These are phyloP conservation scores for Choloepus hoffmanni DNA, from an alignment of 2,113 vertebrate species.

Conservation along the genomic window DNA sequence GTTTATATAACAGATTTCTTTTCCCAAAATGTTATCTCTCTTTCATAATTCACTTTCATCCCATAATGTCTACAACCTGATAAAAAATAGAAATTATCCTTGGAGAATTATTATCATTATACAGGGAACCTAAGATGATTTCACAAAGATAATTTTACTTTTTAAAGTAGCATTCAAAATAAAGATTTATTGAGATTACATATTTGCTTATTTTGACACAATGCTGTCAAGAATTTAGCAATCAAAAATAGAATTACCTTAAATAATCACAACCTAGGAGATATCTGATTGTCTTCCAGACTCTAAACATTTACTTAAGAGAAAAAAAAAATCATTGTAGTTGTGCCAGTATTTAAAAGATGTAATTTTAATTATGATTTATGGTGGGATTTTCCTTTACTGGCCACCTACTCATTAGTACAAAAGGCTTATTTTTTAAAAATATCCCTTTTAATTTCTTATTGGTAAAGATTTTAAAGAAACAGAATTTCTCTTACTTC, in stretches of 20 bases:
- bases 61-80: background rate
- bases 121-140: background rate
- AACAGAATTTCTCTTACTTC: background rate
- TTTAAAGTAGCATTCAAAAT: slow-evolving; percentile 50
- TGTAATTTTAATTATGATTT: slow-evolving; percentile 51
- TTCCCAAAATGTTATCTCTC: background rate
- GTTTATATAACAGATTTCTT: background rate
- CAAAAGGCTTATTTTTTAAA: background rate
- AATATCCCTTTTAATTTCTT: background rate
- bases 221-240: slow-evolving; percentile 41
- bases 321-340: background rate
- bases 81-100: slow-evolving; percentile 18
- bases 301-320: slow-evolving; percentile 52
- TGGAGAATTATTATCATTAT: background rate
- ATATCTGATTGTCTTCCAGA: slow-evolving; percentile 42
- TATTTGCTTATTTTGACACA: slow-evolving; percentile 63
- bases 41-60: background rate
- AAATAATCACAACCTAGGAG: background rate
- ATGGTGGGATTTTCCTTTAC: slow-evolving; percentile 48
- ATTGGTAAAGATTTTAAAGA: slow-evolving; percentile 19
- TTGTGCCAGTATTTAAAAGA: slow-evolving; percentile 58
- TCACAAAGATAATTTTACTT: slow-evolving; percentile 40
- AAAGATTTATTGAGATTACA: slow-evolving; percentile 26
- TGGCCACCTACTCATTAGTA: slow-evolving; percentile 45
- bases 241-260: slow-evolving; percentile 39